Evolutionary conservation across 2,797 vertebrate genomes (phyloP).

Genomic region (Urocyon cinereoargenteus): DNA sequence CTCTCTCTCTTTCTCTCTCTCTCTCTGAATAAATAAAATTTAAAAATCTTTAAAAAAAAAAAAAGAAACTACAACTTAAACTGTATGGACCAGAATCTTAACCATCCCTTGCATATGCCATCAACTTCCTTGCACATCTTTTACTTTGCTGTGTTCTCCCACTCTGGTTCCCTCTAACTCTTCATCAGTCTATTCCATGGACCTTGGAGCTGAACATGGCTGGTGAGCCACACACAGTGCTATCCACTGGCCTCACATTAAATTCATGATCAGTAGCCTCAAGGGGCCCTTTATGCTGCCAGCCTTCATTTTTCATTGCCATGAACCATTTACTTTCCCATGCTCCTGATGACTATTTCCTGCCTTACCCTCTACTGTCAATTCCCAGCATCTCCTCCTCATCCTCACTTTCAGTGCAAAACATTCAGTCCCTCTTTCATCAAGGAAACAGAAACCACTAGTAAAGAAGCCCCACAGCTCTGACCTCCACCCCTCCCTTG

Average conservation of each 20-base stretch:
- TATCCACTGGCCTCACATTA: not conserved
- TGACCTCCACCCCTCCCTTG: not conserved
- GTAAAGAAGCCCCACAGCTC: not conserved
- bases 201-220: fast-evolving
- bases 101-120: not conserved
- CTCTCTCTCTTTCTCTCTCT: too few relatives aligned
- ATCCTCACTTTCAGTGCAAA: not conserved
- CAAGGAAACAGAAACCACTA: not conserved
- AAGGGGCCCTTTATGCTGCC: not conserved
- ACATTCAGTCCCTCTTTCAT: not conserved
- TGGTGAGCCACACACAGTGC: not conserved
- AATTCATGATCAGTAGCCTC: not conserved
- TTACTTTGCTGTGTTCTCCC: not conserved
- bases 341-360: fast-evolving
- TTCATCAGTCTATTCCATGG: not conserved
- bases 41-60: too few relatives aligned
- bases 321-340: not conserved
- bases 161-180: not conserved
- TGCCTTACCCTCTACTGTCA: not conserved
- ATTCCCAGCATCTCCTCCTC: not conserved
- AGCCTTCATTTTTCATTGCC: not conserved
- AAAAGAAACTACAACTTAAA: too few relatives aligned
- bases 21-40: too few relatives aligned
- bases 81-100: not conserved
- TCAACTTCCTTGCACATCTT: not conserved